These are phyloP conservation scores for Oxyteleia sp. DNA, from an alignment of 2,888 invertebrate genomes.

Conservation along the genomic window DNA sequence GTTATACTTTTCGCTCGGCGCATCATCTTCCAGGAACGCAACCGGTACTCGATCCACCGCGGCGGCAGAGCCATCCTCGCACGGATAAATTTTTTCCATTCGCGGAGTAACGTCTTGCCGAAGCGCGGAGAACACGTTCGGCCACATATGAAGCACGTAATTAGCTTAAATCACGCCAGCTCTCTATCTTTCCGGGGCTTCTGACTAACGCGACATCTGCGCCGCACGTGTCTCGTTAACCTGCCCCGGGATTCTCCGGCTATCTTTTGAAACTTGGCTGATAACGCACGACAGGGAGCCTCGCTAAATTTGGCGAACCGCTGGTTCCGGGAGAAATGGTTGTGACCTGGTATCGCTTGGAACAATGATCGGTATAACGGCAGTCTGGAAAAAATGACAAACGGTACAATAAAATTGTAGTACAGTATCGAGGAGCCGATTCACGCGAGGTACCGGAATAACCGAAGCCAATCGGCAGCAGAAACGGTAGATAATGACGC, in stretches of 20 bases:
- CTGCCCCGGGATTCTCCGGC: conserved; percentile 34
- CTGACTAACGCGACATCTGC: conserved; percentile 77
- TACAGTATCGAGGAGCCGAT: conserved; percentile 31
- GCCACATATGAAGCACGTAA: conserved; percentile 74
- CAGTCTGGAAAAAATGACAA: conserved; percentile 26
- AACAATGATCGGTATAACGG: conserved; percentile 13
- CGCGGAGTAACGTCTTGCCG: neutral
- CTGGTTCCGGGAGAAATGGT: neutral
- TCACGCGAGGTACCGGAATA: conserved; percentile 59
- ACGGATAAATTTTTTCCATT: conserved; percentile 5
- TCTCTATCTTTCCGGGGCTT: conserved; percentile 18
- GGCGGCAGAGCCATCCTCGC: neutral
- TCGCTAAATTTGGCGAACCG: conserved; percentile 3
- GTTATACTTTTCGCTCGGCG: conserved; percentile 13
- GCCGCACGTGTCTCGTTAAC: conserved; percentile 81
- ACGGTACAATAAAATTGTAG: conserved; percentile 59
- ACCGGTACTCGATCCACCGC: conserved; percentile 24
- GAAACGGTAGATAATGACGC: conserved; percentile 69
- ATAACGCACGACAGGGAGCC: conserved; percentile 18
- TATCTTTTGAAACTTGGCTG: conserved; percentile 11
- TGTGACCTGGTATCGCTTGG: too few species aligned
- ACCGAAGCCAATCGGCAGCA: conserved; percentile 56
- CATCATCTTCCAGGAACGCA: neutral
- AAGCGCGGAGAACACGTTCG: too few species aligned
- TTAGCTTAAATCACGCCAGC: conserved; percentile 82